Percentiles rank a stretch among this genome's conserved stretches.
These are phyloP conservation scores for Syndactyla subalaris DNA, from an alignment of 2,797 vertebrate species.

Conservation along the genomic window DNA sequence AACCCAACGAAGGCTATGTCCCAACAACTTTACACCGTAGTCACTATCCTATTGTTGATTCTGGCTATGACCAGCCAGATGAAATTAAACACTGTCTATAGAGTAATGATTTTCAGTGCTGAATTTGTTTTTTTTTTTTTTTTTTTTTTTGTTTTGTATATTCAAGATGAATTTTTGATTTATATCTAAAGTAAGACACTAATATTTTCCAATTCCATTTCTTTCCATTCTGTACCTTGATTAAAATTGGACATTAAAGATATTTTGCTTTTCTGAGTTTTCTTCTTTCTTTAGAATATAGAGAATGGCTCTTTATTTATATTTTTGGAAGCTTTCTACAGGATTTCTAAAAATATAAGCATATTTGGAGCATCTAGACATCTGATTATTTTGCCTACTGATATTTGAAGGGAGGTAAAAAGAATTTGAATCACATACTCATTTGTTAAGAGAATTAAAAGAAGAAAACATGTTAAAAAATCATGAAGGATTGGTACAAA, in stretches of 20 bases:
- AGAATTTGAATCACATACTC: not conserved
- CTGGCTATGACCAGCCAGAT: not conserved
- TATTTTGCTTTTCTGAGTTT: constrained; percentile 29
- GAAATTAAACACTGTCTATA: not conserved
- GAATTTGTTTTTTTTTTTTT: not conserved
- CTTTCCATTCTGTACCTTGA: not conserved
- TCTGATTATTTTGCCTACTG: constrained; percentile 38
- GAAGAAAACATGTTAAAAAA: not conserved
- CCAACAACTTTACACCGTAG: not conserved
- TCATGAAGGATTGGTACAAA: not conserved
- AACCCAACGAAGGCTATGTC: not conserved
- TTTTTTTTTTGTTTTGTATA: too few species aligned
- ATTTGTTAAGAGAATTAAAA: constrained; percentile 32
- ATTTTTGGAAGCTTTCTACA: constrained; percentile 42
- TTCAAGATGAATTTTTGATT: not conserved
- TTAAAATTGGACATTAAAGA: constrained; percentile 43
- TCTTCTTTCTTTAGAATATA: not conserved
- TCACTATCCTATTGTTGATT: not conserved
- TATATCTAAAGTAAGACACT: constrained; percentile 3
- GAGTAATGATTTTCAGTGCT: not conserved
- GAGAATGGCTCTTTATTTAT: not conserved
- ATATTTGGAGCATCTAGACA: not conserved
- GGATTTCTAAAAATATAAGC: constrained; percentile 38
- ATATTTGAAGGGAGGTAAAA: constrained; percentile 32
- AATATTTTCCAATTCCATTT: constrained; percentile 32